These are phyloP conservation scores for Cnemophilus loriae DNA, from an alignment of 2,113 vertebrate genomes.

Conservation along the genomic window DNA sequence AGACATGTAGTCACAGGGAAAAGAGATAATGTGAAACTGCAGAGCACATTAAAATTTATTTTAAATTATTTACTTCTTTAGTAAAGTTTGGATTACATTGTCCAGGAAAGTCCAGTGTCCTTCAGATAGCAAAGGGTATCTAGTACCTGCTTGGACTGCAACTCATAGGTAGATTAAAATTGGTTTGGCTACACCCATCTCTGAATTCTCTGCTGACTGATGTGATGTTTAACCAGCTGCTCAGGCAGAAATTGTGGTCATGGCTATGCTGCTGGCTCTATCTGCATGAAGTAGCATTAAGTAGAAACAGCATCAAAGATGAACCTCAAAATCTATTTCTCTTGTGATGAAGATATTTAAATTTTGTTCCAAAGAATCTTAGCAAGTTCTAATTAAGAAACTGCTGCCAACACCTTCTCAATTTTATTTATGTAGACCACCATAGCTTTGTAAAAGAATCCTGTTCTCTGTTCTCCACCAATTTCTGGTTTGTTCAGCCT, in stretches of 20 bases:
- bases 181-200: neutral
- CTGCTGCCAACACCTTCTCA: neutral
- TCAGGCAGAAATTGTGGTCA: neutral
- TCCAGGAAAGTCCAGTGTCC: neutral
- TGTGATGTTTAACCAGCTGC: neutral
- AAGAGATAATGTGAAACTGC: neutral
- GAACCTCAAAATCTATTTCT: neutral
- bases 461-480: neutral
- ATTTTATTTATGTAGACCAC: conserved; percentile 6
- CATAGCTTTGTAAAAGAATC: neutral
- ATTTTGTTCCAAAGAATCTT: neutral
- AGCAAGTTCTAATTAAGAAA: neutral
- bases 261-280: neutral
- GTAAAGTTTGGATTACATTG: neutral
- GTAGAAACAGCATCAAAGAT: neutral
- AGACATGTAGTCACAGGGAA: neutral
- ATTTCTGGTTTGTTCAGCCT: neutral
- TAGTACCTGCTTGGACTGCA: neutral
- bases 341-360: neutral
- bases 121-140: neutral
- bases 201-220: neutral
- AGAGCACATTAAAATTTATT: neutral
- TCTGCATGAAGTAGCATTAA: neutral
- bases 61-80: neutral
- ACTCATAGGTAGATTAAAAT: neutral